A percentile compares a stretch with the other conserved stretches of the same genome.
Conservation (phyloP, 2,797 vertebrate genomes). For the Nasua narica region DNA sequence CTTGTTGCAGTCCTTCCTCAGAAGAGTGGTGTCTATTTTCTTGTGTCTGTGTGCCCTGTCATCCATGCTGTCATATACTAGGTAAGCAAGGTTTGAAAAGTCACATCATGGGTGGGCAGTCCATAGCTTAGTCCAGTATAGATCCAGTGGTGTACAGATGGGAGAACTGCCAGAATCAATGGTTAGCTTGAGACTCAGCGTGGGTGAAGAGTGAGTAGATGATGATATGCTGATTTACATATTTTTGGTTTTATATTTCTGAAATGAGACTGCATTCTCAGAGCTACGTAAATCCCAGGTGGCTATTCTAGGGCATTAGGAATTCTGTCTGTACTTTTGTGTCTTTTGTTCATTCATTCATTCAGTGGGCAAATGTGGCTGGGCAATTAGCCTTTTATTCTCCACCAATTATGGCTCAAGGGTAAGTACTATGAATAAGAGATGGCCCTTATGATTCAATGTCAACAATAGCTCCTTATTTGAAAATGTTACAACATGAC, state of each 20-base stretch:
- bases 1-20: not conserved
- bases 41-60: not conserved
- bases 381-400: not conserved
- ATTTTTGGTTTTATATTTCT: not conserved
- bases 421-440: not conserved
- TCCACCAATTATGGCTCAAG: not conserved
- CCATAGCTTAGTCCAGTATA: not conserved
- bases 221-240: not conserved
- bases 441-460: not conserved
- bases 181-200: not conserved
- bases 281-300: not conserved
- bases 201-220: not conserved
- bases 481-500: not conserved
- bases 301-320: not conserved
- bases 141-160: not conserved
- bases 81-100: not conserved
- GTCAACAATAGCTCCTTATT: not conserved
- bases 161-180: not conserved
- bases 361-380: not conserved
- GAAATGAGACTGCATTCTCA: not conserved
- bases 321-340: not conserved
- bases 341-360: not conserved
- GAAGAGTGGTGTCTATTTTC: not conserved
- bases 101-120: not conserved
- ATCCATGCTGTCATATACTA: not conserved